Evolutionary conservation across 92 coral and sea anemone species (phyloP), one percentile per base, ranked within the genome.

Genomic region (Hydrozoanthus gracilis): DNA sequence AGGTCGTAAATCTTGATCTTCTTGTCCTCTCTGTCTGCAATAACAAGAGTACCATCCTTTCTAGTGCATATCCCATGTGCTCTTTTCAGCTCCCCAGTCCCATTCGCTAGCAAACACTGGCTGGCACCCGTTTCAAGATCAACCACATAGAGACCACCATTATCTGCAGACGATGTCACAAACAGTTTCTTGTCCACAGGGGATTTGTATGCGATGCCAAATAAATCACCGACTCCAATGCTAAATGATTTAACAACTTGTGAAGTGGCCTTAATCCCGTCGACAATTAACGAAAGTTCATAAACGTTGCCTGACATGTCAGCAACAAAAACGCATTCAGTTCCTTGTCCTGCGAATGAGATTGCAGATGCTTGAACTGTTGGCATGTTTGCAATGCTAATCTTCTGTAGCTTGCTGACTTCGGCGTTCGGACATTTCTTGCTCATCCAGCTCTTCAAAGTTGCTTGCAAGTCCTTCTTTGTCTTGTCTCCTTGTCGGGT

Each of bases 381-480:
- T 44, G 83, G 83, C 70, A 51, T 77, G 83, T 77, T 77, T 17
- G 66, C 48, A 55, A 77, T 55, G 83, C 66, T 7, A 56, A 56
- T 35, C 61, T 51, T 17, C 47, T 71, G 71, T 54, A 54, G 58
- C 47, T 72, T 72, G 64, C 68, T 20, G 47, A 47, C 17, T 60
- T 88, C 90, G 49, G 14, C 83, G 60, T 82, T 47, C 44, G 77
- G 27, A 72, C 78, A 67, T 47, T 58, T 71, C 80, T 62, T 56
- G 72, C 58, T 68, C 61, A 86, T 85, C 89, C 92, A 86, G 80
- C 79, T 86, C 70, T 78, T 89, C 65, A 85, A 69, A 10, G 70
- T 71, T 89, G 77, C 55, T 58, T 90, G 92, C 51, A 90, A 68
- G 27, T 84, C 89, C 67, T 56, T 56, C 78, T 89, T 90, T 52